phyloP scores from a whole-genome alignment of 2,888 invertebrate species.

The Nemotelus nigrinus region DNA sequence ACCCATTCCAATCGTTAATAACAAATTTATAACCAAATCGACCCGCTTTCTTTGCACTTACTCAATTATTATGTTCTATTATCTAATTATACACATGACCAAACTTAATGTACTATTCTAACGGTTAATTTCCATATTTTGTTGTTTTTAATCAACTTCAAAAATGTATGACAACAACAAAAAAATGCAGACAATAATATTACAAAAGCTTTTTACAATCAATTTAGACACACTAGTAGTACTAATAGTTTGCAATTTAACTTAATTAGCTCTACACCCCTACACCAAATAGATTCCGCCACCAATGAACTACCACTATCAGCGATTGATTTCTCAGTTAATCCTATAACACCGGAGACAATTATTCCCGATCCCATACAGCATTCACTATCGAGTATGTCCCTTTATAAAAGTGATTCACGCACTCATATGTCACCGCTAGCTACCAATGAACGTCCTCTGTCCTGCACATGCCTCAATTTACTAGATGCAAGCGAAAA shows the following conservation, averaged over 20 bases:
- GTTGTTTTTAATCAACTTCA: background rate
- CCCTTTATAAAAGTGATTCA: conserved; percentile 54
- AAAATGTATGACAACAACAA: background rate
- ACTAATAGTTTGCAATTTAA: conserved; percentile 58
- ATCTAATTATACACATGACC: too few relatives aligned
- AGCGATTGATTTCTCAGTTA: conserved; percentile 67
- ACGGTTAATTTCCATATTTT: too few relatives aligned
- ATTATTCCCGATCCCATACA: conserved; percentile 52
- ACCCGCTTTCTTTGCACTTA: too few relatives aligned
- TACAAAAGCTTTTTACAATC: conserved; percentile 1
- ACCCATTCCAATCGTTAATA: too few relatives aligned
- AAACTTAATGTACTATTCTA: too few relatives aligned
- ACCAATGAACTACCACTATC: conserved; percentile 76
- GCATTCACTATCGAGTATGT: conserved; percentile 48
- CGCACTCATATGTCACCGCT: conserved; percentile 66
- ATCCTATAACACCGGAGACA: conserved; percentile 60
- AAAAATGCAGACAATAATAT: conserved; percentile 3
- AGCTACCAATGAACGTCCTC: conserved; percentile 64
- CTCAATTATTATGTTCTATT: too few relatives aligned
- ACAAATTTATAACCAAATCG: too few relatives aligned
- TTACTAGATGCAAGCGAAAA: conserved; percentile 7
- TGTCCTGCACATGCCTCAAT: conserved; percentile 60
- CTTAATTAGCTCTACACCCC: conserved; percentile 58
- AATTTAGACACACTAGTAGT: conserved; percentile 4
- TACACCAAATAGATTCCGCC: conserved; percentile 68